Percentiles rank a stretch among this genome's conserved stretches.
Evolutionary conservation across 1,140 invertebrate species (phyloP).

Genomic region (Drosophila tropicalis): DNA sequence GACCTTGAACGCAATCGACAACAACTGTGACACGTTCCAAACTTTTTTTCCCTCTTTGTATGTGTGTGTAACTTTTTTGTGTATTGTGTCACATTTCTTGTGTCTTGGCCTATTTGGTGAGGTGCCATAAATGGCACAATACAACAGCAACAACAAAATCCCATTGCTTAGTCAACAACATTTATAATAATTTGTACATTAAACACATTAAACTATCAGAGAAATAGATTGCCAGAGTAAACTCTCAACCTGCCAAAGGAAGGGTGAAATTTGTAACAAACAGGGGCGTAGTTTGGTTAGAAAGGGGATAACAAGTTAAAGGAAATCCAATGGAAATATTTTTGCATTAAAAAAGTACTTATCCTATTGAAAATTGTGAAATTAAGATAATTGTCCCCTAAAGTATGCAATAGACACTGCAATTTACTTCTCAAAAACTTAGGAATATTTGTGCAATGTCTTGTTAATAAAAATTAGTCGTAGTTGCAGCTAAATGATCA

Average conservation of each 20-base stretch:
- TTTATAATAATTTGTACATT: conserved; percentile 74
- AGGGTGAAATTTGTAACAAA: conserved; percentile 1
- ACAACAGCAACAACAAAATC: conserved; percentile 33
- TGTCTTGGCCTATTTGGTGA: conserved; percentile 68
- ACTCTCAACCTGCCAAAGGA: not conserved
- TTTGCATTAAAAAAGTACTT: too few relatives aligned
- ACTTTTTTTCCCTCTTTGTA: not conserved
- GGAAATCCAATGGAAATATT: too few relatives aligned
- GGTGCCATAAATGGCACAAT: conserved; percentile 76
- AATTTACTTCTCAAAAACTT: too few relatives aligned
- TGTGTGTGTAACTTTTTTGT: conserved; percentile 25
- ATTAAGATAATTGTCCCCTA: too few relatives aligned
- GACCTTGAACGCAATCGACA: conserved; percentile 59
- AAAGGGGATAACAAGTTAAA: too few relatives aligned
- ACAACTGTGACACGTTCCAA: conserved; percentile 47
- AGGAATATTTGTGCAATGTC: too few relatives aligned
- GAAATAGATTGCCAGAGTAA: conserved; percentile 21
- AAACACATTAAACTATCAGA: conserved; percentile 63
- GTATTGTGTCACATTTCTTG: conserved; percentile 65
- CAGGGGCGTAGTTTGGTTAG: not conserved
- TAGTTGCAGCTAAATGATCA: too few relatives aligned
- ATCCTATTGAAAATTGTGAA: too few relatives aligned
- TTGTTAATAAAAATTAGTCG: too few relatives aligned
- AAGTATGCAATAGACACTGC: too few relatives aligned
- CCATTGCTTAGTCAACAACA: conserved; percentile 13